Percentiles rank a stretch among this genome's conserved stretches.
These are phyloP conservation scores for Zaprionus capensis DNA, from an alignment of 1,140 invertebrate species.

Conservation along the genomic window DNA sequence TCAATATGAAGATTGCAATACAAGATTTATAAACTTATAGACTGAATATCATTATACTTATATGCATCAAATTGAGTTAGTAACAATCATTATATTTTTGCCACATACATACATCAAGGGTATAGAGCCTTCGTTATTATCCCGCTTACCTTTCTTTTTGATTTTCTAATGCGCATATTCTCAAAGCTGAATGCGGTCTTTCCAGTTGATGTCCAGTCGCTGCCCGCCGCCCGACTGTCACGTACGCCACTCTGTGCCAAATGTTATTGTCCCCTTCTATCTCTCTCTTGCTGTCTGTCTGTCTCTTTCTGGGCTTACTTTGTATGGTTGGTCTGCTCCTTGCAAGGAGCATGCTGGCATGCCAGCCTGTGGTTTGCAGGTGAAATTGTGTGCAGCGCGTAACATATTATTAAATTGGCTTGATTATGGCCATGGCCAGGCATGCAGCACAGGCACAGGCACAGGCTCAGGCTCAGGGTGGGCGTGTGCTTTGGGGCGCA, in stretches of 20 bases:
- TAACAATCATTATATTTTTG: too few species aligned
- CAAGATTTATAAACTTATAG: too few species aligned
- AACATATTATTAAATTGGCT: slow-evolving; percentile 81
- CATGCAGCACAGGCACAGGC: slow-evolving; percentile 28
- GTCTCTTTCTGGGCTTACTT: background rate
- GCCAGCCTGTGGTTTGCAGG: slow-evolving; percentile 52
- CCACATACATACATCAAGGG: too few species aligned
- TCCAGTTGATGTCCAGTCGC: slow-evolving; percentile 22
- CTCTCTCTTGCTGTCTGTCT: background rate
- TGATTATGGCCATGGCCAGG: slow-evolving; percentile 70
- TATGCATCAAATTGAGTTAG: too few species aligned
- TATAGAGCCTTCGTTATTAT: too few species aligned
- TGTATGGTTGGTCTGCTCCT: slow-evolving; percentile 16
- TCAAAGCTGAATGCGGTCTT: slow-evolving; percentile 35
- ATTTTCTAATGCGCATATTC: slow-evolving; percentile 47
- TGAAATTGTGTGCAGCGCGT: slow-evolving; percentile 79
- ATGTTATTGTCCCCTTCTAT: slow-evolving; percentile 27
- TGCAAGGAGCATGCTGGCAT: slow-evolving; percentile 11
- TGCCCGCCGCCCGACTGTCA: slow-evolving; percentile 26
- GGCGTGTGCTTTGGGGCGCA: slow-evolving; percentile 33
- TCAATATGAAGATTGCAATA: too few species aligned
- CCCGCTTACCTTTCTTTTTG: background rate
- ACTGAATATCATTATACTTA: too few species aligned
- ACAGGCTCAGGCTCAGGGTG: slow-evolving; percentile 21
- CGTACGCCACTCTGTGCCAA: slow-evolving; percentile 46